Evolutionary conservation across 1,140 invertebrate species (phyloP).

Genomic region (Zaprionus inermis): DNA sequence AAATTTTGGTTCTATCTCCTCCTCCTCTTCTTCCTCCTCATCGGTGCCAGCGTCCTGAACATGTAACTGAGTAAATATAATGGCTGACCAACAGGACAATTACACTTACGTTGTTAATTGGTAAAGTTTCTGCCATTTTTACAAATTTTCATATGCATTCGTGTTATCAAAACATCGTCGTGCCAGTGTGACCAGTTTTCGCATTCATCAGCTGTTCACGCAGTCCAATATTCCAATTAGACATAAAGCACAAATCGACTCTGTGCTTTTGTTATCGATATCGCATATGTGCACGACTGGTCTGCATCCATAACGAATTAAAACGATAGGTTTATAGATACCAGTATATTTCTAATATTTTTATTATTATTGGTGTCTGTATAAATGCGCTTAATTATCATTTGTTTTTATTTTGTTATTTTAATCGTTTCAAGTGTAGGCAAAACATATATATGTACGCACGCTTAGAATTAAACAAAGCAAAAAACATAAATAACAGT

Average conservation of each 20-base stretch:
- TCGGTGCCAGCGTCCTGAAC: slow-evolving; percentile 53
- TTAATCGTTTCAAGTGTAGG: slow-evolving; percentile 43
- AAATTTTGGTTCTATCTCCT: slow-evolving; percentile 94
- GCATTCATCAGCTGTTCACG: slow-evolving; percentile 37
- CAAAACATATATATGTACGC: slow-evolving; percentile 37
- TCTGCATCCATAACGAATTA: background rate
- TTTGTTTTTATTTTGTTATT: slow-evolving; percentile 39
- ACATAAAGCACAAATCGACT: background rate
- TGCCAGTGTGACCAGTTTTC: slow-evolving; percentile 26
- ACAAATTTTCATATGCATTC: slow-evolving; percentile 22
- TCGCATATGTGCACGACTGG: background rate
- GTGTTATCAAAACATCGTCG: slow-evolving; percentile 48
- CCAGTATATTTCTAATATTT: slow-evolving; percentile 50
- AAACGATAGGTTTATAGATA: slow-evolving; percentile 21
- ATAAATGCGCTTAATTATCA: slow-evolving; percentile 66
- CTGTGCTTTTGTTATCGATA: slow-evolving; percentile 13
- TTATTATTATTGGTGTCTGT: slow-evolving; percentile 53
- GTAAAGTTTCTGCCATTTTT: slow-evolving; percentile 49
- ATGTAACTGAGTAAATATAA: background rate
- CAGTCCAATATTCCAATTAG: background rate
- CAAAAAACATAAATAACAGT: slow-evolving; percentile 50
- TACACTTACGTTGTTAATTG: slow-evolving; percentile 40
- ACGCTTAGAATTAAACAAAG: slow-evolving; percentile 36
- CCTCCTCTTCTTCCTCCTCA: slow-evolving; percentile 84
- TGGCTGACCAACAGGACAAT: background rate